Base-by-base conservation (phyloP, 2,888 invertebrate genomes). In the Bombyx huttoni region DNA sequence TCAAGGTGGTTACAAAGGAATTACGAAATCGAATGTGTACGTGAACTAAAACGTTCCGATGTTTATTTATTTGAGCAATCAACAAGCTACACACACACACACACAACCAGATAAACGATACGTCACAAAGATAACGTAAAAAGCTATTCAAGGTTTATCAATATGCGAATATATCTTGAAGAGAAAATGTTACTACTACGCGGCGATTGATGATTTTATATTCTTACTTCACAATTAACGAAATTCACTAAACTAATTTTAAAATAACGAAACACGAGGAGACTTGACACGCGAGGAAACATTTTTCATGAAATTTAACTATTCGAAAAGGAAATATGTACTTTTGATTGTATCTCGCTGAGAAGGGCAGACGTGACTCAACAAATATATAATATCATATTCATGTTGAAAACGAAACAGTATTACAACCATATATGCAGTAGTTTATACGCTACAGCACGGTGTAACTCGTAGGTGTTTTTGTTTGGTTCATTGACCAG, bases 401-500 rank as follows among this genome's bases (percentile, higher is more conserved):
- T 40, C 40, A 40, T 40, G 48, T 48, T 48, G 13, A 48, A 48
- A 33, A 48, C 33, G 24, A 13, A 49, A 7, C 34, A 14, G 40
- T 7, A 49, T 24, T 48, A 53, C 24, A 49, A n/a, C 6, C 24
- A 24, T 24, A 24, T 40, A 40, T 40, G 40, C 9, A 40, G 40
- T 40, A 12, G 8, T 7, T 3, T 40, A 40, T 40, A 40, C 64
- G 62, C 59, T 59, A 60, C 65, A 66, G 57, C 58, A 66, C 62
- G 65, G 62, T 66, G 67, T 72, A 69, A 63, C 68, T 70, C 72
- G 78, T 78, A 78, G 78, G 78, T 81, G 81, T 82, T 85, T 85
- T 81, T 84, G 78, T 85, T 86, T 86, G 78, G 86, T 87, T 86
- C 87, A 85, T 82, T 86, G 86, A 87, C 87, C 87, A 86, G 77